Evolutionary conservation across 2,797 vertebrate species (phyloP).

Genomic region (Ataeniobius toweri): DNA sequence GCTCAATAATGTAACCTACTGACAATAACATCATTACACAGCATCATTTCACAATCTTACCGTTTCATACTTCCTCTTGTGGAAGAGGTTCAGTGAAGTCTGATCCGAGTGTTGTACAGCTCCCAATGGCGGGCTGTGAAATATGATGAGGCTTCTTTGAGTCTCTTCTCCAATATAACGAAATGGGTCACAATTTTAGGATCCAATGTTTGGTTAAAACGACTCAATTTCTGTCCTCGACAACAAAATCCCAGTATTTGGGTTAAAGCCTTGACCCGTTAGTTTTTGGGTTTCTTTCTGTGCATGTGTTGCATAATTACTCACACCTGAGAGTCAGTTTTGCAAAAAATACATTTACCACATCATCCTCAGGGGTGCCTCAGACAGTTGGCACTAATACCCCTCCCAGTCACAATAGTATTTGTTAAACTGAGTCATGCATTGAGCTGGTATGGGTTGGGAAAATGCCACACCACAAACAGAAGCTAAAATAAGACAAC

Average conservation of each 20-base stretch:
- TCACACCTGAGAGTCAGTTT: neutral
- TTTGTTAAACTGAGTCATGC: neutral
- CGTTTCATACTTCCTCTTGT: neutral
- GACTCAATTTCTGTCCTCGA: neutral
- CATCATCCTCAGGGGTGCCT: neutral
- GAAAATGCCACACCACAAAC: constrained; percentile 5
- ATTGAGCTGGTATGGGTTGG: neutral
- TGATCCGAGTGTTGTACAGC: neutral
- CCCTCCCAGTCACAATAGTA: neutral
- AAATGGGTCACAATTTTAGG: neutral
- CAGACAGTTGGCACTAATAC: constrained; percentile 1
- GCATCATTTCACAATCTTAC: neutral
- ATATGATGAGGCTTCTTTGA: neutral
- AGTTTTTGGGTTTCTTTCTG: neutral
- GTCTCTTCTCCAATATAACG: too few relatives aligned
- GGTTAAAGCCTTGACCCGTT: neutral
- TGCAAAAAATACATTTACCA: neutral
- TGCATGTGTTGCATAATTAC: neutral
- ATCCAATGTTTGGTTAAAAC: neutral
- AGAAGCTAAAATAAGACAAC: neutral
- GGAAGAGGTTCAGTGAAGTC: neutral
- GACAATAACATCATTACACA: too few relatives aligned
- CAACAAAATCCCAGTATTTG: neutral
- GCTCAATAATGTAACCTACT: too few relatives aligned
- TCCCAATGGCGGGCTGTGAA: neutral